Evolutionary conservation across 2,888 invertebrate species (phyloP).

Genomic region (Tachystola acroxantha): DNA sequence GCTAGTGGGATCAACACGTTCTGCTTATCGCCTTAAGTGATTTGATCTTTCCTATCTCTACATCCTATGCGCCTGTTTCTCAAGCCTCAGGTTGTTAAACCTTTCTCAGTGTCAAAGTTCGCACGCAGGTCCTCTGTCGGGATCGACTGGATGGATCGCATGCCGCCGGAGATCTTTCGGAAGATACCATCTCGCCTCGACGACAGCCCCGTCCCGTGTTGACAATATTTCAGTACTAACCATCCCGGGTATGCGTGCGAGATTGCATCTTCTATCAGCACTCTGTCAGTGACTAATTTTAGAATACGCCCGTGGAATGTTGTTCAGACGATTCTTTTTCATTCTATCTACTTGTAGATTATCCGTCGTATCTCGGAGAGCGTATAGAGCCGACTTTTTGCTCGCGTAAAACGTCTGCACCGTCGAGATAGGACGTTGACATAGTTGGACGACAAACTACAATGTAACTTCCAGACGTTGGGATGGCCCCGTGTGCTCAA

Average conservation of each 20-base stretch:
- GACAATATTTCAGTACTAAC: slow-evolving; percentile 47
- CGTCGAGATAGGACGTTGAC: slow-evolving; percentile 3
- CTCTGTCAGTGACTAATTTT: slow-evolving; percentile 45
- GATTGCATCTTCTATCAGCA: slow-evolving; percentile 46
- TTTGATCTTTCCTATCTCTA: background rate
- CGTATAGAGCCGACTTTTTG: slow-evolving; percentile 4
- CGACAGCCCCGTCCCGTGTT: slow-evolving; percentile 28
- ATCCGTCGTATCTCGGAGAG: slow-evolving; percentile 7
- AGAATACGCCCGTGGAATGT: slow-evolving; percentile 37
- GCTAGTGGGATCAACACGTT: slow-evolving; percentile 12
- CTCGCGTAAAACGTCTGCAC: slow-evolving; percentile 1
- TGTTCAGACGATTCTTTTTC: slow-evolving; percentile 21
- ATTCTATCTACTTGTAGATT: slow-evolving; percentile 9
- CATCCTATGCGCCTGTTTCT: too few species aligned
- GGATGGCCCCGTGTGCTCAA: slow-evolving; percentile 21
- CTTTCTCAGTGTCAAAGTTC: slow-evolving; percentile 1
- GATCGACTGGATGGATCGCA: slow-evolving; percentile 31
- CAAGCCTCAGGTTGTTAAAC: background rate
- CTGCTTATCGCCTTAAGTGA: slow-evolving; percentile 2
- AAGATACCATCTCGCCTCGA: slow-evolving; percentile 37
- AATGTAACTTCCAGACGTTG: slow-evolving; percentile 9
- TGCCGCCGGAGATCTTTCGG: slow-evolving; percentile 29
- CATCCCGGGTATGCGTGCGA: slow-evolving; percentile 35
- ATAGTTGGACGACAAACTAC: slow-evolving; percentile 4
- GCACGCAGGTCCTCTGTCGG: slow-evolving; percentile 8